Conservation (phyloP, 2,797 vertebrate species). For the Anas capensis region DNA sequence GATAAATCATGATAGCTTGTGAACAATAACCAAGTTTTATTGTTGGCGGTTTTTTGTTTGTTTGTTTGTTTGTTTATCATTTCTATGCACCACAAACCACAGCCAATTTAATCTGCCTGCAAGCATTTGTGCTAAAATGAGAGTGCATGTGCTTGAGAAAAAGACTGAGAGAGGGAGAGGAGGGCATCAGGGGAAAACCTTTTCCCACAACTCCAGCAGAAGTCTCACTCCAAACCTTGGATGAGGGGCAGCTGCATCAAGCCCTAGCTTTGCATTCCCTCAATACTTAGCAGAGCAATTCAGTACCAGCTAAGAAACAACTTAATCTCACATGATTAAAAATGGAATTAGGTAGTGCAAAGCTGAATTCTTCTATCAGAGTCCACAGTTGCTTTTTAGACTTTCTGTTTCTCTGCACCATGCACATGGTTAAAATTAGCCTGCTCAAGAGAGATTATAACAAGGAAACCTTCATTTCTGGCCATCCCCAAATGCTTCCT, state of each 20-base stretch:
- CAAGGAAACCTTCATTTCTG: not conserved
- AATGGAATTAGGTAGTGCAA: not conserved
- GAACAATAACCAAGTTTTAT: not conserved
- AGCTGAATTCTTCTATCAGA: not conserved
- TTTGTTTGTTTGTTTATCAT: no score
- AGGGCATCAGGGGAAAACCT: not conserved
- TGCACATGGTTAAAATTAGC: not conserved
- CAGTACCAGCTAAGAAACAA: not conserved
- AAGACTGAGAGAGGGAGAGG: not conserved
- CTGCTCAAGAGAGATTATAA: not conserved
- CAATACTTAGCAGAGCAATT: not conserved
- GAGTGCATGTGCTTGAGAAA: not conserved
- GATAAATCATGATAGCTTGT: not conserved
- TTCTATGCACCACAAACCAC: not conserved
- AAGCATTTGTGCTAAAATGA: not conserved
- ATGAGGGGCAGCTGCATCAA: not conserved
- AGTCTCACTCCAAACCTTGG: not conserved
- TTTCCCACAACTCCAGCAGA: rapidly evolving
- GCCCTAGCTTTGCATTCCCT: not conserved
- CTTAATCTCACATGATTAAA: not conserved
- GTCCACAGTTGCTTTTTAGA: not conserved
- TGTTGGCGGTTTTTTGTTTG: no score
- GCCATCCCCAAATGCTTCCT: not conserved
- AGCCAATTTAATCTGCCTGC: not conserved
- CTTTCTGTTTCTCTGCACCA: not conserved